phyloP scores from a whole-genome alignment of 2,113 vertebrate genomes.

The Egretta garzetta region DNA sequence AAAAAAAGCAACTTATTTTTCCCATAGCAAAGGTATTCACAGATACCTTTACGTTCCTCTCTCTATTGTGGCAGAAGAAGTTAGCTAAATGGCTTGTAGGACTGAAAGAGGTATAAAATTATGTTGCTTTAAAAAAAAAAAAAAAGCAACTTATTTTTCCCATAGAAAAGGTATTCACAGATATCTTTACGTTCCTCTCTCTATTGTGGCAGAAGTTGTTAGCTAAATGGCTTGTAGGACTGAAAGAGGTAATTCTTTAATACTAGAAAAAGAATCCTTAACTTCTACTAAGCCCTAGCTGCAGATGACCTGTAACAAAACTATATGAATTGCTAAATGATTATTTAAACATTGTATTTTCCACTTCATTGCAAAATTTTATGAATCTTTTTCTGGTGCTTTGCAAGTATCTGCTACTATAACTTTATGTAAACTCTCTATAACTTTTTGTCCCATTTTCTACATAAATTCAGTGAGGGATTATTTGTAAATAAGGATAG shows the following conservation, averaged over 20 bases:
- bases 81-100: background rate
- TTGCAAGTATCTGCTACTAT: background rate
- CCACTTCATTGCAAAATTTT: background rate
- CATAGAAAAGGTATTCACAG: no score
- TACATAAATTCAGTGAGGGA: background rate
- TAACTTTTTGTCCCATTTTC: background rate
- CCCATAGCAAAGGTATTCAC: background rate
- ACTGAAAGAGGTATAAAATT: background rate
- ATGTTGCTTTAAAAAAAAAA: background rate
- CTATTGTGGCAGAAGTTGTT: background rate
- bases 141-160: no score
- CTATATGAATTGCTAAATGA: background rate
- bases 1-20: background rate
- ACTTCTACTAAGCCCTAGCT: background rate
- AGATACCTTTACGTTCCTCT: background rate
- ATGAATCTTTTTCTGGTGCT: background rate
- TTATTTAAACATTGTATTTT: background rate
- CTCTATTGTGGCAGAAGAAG: background rate
- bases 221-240: background rate
- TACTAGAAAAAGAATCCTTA: background rate
- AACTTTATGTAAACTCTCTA: background rate
- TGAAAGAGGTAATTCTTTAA: background rate
- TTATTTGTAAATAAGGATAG: background rate
- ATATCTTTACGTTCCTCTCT: no score
- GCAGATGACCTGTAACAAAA: background rate